phyloP scores from a whole-genome alignment of 2,113 vertebrate genomes.

The Papio anubis region DNA sequence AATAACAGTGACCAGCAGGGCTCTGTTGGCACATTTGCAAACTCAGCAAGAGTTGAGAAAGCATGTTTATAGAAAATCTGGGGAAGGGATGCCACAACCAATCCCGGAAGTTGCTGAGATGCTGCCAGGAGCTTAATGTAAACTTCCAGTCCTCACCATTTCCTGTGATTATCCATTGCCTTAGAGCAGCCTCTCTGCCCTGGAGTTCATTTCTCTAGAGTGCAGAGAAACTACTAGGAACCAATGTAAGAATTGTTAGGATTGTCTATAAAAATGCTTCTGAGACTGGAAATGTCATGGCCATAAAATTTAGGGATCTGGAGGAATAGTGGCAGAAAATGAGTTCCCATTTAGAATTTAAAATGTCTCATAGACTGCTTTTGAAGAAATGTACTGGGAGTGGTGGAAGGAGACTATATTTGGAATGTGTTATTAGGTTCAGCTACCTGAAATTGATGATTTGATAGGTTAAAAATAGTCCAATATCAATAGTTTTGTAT shows the following conservation, averaged over 20 bases:
- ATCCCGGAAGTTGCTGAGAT: not conserved
- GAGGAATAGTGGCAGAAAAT: not conserved
- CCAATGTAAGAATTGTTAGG: not conserved
- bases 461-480: not conserved
- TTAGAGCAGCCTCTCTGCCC: not conserved
- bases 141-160: not conserved
- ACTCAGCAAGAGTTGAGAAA: constrained; percentile 24
- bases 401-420: not conserved
- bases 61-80: not conserved
- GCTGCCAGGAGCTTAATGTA: not conserved
- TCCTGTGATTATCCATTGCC: not conserved
- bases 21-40: not conserved
- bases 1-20: not conserved
- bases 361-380: not conserved
- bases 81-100: not conserved
- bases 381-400: not conserved
- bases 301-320: not conserved
- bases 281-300: not conserved
- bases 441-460: not conserved
- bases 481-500: not conserved
- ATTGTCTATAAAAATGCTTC: not conserved
- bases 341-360: not conserved
- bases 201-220: not conserved
- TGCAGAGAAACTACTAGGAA: not conserved
- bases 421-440: not conserved